These are phyloP conservation scores for Carduelis carduelis DNA, from an alignment of 2,797 vertebrate species.

Conservation along the genomic window DNA sequence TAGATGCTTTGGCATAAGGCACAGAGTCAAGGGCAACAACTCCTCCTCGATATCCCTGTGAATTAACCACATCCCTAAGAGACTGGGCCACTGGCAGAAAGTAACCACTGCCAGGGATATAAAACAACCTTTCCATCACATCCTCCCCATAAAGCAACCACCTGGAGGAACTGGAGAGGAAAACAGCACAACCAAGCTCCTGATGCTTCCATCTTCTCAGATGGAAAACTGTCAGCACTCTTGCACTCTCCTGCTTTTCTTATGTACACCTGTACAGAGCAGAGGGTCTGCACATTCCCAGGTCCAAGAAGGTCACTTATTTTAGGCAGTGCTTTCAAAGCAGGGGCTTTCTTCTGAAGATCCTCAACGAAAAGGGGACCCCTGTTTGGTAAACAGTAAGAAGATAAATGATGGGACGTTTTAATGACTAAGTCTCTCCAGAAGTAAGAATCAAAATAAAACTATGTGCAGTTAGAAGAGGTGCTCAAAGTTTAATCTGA, in stretches of 20 bases:
- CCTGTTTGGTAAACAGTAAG: neutral
- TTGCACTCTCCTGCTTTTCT: neutral
- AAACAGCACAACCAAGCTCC: neutral
- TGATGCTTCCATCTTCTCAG: neutral
- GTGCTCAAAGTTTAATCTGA: neutral
- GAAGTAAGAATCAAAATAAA: neutral
- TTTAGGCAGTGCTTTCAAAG: neutral
- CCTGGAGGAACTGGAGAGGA: neutral
- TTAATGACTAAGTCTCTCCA: neutral
- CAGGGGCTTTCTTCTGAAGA: neutral
- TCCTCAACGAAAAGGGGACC: neutral
- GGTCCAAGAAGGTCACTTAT: neutral
- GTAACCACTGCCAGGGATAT: neutral
- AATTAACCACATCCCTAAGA: neutral
- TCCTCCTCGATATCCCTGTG: neutral
- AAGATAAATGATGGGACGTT: neutral
- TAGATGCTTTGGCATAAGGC: neutral
- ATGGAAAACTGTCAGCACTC: neutral
- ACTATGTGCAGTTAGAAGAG: rapidly evolving
- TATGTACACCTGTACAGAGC: neutral
- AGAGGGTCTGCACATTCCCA: neutral
- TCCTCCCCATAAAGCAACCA: neutral
- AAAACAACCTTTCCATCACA: neutral
- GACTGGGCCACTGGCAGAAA: neutral
- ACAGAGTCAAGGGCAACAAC: neutral